Percentiles rank a stretch among this genome's conserved stretches.
Conservation (phyloP, 1,140 invertebrate genomes). For the Ceratosolen solmsi region DNA sequence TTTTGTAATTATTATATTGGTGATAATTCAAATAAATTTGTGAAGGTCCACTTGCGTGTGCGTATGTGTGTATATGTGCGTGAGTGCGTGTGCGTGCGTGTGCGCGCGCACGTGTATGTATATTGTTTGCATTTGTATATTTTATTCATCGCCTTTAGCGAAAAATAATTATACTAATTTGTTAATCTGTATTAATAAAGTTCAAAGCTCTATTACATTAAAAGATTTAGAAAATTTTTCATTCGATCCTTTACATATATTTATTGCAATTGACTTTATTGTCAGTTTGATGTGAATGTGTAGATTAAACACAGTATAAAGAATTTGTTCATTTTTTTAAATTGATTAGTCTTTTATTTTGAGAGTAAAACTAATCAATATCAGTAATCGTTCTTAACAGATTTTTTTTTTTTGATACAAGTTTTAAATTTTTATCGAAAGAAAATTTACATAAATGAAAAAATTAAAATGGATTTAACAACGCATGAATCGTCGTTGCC, state of each 20-base stretch:
- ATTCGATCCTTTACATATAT: neutral
- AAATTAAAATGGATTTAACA: neutral
- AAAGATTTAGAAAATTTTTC: neutral
- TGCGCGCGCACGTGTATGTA: too few species aligned
- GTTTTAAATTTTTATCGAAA: too few species aligned
- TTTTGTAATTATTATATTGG: constrained; percentile 51
- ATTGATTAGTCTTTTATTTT: neutral
- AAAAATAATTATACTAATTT: constrained; percentile 9
- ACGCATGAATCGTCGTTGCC: neutral
- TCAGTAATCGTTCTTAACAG: neutral
- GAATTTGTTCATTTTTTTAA: too few species aligned
- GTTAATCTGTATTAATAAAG: constrained; percentile 15
- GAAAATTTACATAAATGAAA: too few species aligned
- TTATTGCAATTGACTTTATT: neutral
- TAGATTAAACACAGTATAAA: too few species aligned
- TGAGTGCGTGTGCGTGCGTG: too few species aligned
- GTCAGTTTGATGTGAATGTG: neutral
- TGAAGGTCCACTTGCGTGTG: neutral
- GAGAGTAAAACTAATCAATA: neutral
- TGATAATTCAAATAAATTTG: constrained; percentile 49
- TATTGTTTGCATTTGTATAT: neutral
- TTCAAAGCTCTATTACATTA: constrained; percentile 6
- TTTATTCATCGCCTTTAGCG: constrained; percentile 12
- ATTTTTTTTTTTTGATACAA: neutral
- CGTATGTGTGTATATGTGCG: neutral